Evolutionary conservation across 2,113 vertebrate genomes (phyloP).

Genomic region (Origma solitaria): DNA sequence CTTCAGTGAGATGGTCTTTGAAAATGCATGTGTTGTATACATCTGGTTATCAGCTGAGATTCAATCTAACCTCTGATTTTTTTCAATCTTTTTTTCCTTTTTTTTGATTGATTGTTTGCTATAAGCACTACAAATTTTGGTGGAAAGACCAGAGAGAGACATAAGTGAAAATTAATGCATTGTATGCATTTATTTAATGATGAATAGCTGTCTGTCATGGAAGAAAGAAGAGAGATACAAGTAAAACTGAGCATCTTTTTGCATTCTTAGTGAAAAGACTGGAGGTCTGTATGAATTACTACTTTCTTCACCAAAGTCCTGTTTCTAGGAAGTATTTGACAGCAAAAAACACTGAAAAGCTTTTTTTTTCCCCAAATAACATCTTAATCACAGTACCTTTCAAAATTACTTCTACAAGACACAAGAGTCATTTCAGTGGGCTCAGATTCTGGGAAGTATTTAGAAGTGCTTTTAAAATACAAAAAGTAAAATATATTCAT

Average conservation of each 20-base stretch:
- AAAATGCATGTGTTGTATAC: not conserved
- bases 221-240: not conserved
- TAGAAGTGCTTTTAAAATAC: not conserved
- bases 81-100: not conserved
- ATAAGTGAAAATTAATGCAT: not conserved
- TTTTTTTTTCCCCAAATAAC: not conserved
- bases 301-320: not conserved
- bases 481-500: not conserved
- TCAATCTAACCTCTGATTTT: not conserved
- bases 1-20: not conserved
- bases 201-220: not conserved
- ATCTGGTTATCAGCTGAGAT: not conserved
- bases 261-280: not conserved
- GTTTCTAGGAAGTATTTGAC: not conserved
- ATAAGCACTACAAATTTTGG: not conserved
- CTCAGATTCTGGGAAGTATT: not conserved
- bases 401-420: not conserved
- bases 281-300: not conserved
- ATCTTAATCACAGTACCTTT: not conserved
- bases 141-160: not conserved
- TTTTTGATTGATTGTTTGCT: not conserved
- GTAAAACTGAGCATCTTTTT: not conserved
- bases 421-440: not conserved
- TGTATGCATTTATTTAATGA: not conserved
- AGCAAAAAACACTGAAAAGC: not conserved